Base-by-base conservation (phyloP, 2,113 vertebrate species). In the Morone saxatilis region DNA sequence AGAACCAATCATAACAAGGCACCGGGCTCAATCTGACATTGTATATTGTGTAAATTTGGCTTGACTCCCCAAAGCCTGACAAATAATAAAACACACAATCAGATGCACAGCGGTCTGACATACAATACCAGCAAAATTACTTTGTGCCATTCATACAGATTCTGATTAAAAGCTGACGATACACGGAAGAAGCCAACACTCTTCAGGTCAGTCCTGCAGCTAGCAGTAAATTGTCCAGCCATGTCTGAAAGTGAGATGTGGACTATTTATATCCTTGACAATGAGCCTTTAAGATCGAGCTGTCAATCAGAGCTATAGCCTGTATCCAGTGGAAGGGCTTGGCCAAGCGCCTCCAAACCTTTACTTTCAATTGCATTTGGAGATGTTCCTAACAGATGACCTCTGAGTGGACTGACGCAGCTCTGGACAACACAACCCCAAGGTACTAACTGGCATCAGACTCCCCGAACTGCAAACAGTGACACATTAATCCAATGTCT, bases 241-340 rank as follows among this genome's bases (percentile, higher is more conserved):
- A 43, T 41, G 88, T 89, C 91, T 93, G 84, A 85, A 82, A 91
- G 86, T 87, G 76, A 91, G 78, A 89, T 76, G 66, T 67, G 66
- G 75, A 86, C 86, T 90, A 92, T 91, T 91, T 92, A 93, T 91
- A 91, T 92, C 83, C 85, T 78, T 83, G 86, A 89, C 83, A 87
- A 88, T 86, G 73, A 87, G 76, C 84, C 77, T 93, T 90, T 86
- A 87, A 93, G 91, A 90, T 70, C n/a, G 25, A 85, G 66, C 89
- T 93, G 90, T 81, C 88, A 88, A 73, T 92, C 88, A 83, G 69
- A 72, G 68, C 72, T 81, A 74, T 16, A 76, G 65, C 45, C 73
- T 88, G 70, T 54, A 84, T 78, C 84, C 71, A 76, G 76, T 78
- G 67, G 63, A 68, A 54, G 45, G 45, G 65, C 66, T 88, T 90